Evolutionary conservation across 2,113 vertebrate species (phyloP), one percentile per base, ranked within the genome.

Genomic region (Podilymbus podiceps): DNA sequence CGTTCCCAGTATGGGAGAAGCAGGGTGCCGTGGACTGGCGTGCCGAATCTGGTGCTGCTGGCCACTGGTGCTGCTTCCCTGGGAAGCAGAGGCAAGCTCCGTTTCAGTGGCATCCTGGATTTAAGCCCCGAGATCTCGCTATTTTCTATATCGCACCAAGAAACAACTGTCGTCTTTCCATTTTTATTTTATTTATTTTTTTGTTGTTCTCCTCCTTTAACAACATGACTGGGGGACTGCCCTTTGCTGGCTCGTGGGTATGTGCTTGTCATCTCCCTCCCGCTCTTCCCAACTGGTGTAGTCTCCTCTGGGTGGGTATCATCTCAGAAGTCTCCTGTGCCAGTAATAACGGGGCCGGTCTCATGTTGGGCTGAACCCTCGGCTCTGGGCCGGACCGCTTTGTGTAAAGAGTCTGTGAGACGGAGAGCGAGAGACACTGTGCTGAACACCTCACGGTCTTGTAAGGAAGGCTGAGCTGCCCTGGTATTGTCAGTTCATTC

Each of bases 161-260:
- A 67, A 69, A 31, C 7, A 68, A 21, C 33, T 56, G 7, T 20
- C 33, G 12, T 55, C 35, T 40, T 50, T 21, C 47, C 50, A 11
- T 9, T 30, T 15, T 58, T 64, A 22, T 18, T 56, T 16, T 42
- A 13, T 9, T 42, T 42, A n/a, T n/a, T n/a, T n/a, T n/a, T n/a
- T 42, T 12, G 11, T 42, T 42, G 9, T 6, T 13, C 6, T 2
- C 7, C 58, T n/a, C 17, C 17, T 69, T 58, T 35, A 52, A 38
- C 22, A 21, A 3, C 33, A 6, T 0, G 0, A 24, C 13, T 15
- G 13, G 19, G 62, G 40, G 12, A 19, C 22, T 38, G 46, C 22
- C n/a, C 50, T 89, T 69, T 83, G 35, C 40, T 46, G 33, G 0
- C 64, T 42, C 1, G 0, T 16, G n/a, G 46, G 35, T 21, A 13